Conservation (phyloP, 2,888 invertebrate genomes). For the Drosophila anomelani region DNA sequence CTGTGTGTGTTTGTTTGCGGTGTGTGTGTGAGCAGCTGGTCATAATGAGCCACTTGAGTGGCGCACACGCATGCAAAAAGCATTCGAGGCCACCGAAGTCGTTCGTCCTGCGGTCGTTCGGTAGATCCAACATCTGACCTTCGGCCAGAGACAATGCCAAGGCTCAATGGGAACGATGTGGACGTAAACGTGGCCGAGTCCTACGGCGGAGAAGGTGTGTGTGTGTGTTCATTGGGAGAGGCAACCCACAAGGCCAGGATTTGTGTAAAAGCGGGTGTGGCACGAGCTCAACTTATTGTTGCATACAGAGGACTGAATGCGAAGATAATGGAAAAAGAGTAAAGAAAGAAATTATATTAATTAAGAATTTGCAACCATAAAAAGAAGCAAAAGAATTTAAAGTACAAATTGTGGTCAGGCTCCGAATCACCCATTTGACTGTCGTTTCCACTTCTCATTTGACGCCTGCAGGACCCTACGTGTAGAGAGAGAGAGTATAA, state of each 20-base stretch:
- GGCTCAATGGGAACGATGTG: slow-evolving; percentile 22
- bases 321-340: not conserved
- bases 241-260: not conserved
- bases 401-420: not conserved
- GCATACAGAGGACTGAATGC: slow-evolving; percentile 2
- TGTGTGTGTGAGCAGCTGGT: slow-evolving; percentile 30
- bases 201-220: not conserved
- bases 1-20: slow-evolving; percentile 1
- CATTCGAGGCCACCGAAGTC: slow-evolving; percentile 32
- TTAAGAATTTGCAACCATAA: not conserved
- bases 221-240: not conserved
- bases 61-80: slow-evolving; percentile 52
- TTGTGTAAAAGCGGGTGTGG: slow-evolving; percentile 7
- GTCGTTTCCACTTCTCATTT: slow-evolving; percentile 61
- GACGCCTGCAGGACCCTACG: slow-evolving; percentile 23
- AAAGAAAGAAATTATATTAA: not conserved
- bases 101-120: slow-evolving; percentile 34
- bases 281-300: slow-evolving; percentile 37
- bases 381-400: not conserved
- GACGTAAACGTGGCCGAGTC: not conserved
- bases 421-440: slow-evolving; percentile 31
- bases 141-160: slow-evolving; percentile 55
- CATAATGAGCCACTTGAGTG: slow-evolving; percentile 57
- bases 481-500: slow-evolving; percentile 30
- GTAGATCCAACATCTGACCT: slow-evolving; percentile 45